Evolutionary conservation across 1,140 invertebrate species (phyloP), one percentile per base, ranked within the genome.

Genomic region (Drosophila asahinai): DNA sequence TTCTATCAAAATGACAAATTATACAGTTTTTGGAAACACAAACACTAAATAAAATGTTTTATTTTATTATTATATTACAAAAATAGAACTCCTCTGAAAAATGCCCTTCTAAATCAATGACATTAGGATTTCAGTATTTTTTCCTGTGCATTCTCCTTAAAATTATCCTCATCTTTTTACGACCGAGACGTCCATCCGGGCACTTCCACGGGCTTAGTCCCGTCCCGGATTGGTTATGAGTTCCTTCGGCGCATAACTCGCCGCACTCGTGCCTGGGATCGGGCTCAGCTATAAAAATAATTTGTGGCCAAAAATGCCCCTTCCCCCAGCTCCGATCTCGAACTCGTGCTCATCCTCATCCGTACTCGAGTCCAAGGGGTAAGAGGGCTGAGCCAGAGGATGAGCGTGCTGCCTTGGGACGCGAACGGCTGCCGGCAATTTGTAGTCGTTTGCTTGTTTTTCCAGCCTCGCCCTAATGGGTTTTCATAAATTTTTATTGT

Each of bases 401-500:
- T 33, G 47, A 42, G 47, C 33, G 60, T 52, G 60, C 33, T 57
- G 62, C 62, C 66, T 63, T 55, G 63, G 49, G 67, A 58, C 68
- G 49, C 58, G 36, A 22, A 59, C 75, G 86, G 66, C 86, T 84
- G 86, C 27, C 79, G 65, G 71, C 86, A 90, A 90, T 90, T 90
- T 90, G 86, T 90, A 86, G 79, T 86, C 72, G 68, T 76, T 89
- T 48, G 71, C 75, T 90, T 90, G 86, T 86, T 90, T 91, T 91
- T 83, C 67, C 77, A 87, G 71, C 81, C 78, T 70, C 77, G 72
- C 58, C 58, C 91, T 89, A 89, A 91, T 87, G 75, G 70, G 59
- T 84, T 91, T 84, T 89, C 89, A 91, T 87, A 84, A 77, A 82
- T 82, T 91, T 91, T 89, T 87, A 91, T 91, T 87, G 76, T 84